These are phyloP conservation scores for Cnemophilus loriae DNA, from an alignment of 2,113 vertebrate species.

Conservation along the genomic window DNA sequence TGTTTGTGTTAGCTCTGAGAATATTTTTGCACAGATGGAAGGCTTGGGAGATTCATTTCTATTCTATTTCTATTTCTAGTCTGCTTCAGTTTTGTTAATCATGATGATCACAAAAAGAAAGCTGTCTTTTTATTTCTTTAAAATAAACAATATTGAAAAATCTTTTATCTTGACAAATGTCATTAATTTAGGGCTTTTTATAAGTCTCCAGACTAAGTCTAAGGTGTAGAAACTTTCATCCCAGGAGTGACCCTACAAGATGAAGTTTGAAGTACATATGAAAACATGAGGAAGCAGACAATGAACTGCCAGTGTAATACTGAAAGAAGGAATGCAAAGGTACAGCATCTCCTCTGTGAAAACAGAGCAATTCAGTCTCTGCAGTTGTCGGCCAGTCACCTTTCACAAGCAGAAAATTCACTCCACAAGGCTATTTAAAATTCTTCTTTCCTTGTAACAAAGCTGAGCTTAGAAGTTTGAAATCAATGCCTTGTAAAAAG, in stretches of 20 bases:
- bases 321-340: neutral
- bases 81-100: constrained; percentile 26
- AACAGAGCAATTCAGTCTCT: neutral
- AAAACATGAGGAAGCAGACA: neutral
- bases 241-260: neutral
- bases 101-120: neutral
- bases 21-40: neutral
- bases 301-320: neutral
- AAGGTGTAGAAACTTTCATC: neutral
- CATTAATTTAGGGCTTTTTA: neutral
- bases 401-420: constrained; percentile 32
- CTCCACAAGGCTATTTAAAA: neutral
- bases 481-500: constrained; percentile 67
- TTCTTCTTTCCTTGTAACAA: constrained; percentile 34
- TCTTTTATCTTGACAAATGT: neutral
- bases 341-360: neutral
- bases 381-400: neutral
- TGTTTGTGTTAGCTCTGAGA: neutral
- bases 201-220: neutral
- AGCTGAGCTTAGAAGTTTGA: constrained; percentile 69
- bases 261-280: neutral
- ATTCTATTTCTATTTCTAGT: neutral
- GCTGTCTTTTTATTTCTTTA: neutral
- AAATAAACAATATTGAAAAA: constrained; percentile 44
- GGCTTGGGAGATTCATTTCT: neutral